Conservation (phyloP, 1,140 invertebrate genomes). For the Dufourea novaeangliae region DNA sequence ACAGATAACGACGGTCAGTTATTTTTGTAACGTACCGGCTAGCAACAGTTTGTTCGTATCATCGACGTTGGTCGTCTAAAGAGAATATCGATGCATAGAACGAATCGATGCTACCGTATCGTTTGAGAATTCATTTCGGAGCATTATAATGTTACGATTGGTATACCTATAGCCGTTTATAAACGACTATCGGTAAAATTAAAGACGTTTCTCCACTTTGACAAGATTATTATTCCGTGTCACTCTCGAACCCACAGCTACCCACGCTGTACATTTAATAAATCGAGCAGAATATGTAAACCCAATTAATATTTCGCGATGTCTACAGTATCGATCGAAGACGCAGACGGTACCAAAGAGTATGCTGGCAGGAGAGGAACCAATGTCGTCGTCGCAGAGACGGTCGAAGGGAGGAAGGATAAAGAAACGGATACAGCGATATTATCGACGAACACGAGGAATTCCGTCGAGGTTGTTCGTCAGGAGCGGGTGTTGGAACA, state of each 20-base stretch:
- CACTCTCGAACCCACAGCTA: too few relatives aligned
- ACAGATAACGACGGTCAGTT: conserved; percentile 66
- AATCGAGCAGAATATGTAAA: too few relatives aligned
- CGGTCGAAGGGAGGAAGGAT: conserved; percentile 22
- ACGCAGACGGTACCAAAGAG: conserved; percentile 11
- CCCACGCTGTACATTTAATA: too few relatives aligned
- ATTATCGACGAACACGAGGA: not conserved
- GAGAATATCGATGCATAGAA: not conserved
- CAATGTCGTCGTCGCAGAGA: not conserved
- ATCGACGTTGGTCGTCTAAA: conserved; percentile 8
- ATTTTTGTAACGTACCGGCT: conserved; percentile 70
- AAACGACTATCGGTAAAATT: too few relatives aligned
- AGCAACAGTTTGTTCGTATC: conserved; percentile 69
- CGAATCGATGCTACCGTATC: not conserved
- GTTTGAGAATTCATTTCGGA: not conserved
- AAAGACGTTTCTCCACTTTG: too few relatives aligned
- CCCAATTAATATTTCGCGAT: not conserved
- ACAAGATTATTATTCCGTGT: too few relatives aligned
- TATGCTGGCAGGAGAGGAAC: too few relatives aligned
- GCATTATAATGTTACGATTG: too few relatives aligned
- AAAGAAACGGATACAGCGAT: conserved; percentile 9
- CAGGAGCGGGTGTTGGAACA: conserved; percentile 26
- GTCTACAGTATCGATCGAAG: conserved; percentile 49
- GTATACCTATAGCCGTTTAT: too few relatives aligned
- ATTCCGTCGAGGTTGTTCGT: conserved; percentile 23